phyloP scores from a whole-genome alignment of 2,888 invertebrate species.

The Pocota personata region DNA sequence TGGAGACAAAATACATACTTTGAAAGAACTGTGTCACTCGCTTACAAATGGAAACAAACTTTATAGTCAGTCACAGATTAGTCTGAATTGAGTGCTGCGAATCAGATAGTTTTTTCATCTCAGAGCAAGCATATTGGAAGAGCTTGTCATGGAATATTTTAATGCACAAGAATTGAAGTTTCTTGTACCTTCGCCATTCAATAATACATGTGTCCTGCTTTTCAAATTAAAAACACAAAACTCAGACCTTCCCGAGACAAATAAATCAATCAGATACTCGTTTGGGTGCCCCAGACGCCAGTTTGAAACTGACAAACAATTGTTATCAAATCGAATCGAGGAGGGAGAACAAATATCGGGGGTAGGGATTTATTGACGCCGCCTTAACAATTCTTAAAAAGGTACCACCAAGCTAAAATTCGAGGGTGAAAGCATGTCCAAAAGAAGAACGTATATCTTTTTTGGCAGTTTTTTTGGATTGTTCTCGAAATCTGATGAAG shows the following conservation, averaged over 20 bases:
- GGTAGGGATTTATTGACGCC: too few species aligned
- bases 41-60: background rate
- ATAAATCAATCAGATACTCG: background rate
- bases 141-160: background rate
- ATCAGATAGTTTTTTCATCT: background rate
- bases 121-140: background rate
- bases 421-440: too few species aligned
- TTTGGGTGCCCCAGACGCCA: background rate
- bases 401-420: too few species aligned
- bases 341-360: too few species aligned
- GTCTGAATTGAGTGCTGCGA: background rate
- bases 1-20: constrained; percentile 45
- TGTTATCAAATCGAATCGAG: background rate
- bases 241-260: constrained; percentile 2
- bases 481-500: too few species aligned
- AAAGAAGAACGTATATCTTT: too few species aligned
- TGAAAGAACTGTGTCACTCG: constrained; percentile 37
- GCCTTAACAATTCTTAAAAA: too few species aligned
- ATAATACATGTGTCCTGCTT: background rate
- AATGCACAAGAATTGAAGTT: background rate
- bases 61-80: background rate
- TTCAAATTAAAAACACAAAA: background rate
- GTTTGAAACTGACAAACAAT: background rate
- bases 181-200: background rate
- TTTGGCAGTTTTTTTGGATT: too few species aligned